These are phyloP conservation scores for Drosophila pseudoananassae DNA, from an alignment of 1,140 invertebrate genomes.

Conservation along the genomic window DNA sequence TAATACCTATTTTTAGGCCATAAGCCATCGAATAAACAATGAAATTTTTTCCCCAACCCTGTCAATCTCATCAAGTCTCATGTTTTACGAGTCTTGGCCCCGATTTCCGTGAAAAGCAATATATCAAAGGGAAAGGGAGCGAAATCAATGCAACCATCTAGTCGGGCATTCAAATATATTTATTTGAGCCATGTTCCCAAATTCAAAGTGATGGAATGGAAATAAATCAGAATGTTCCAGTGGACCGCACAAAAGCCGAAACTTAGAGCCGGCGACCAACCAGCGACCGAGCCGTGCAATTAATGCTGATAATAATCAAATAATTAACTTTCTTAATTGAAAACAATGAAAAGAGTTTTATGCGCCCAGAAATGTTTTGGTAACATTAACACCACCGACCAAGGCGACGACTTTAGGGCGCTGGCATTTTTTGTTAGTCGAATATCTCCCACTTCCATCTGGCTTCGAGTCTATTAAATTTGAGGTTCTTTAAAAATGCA, in stretches of 20 bases:
- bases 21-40: constrained; percentile 23
- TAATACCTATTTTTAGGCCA: constrained; percentile 25
- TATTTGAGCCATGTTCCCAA: constrained; percentile 3
- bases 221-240: constrained; percentile 65
- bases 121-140: constrained; percentile 42
- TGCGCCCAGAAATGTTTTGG: constrained; percentile 69
- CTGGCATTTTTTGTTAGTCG: constrained; percentile 14
- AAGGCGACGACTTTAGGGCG: constrained; percentile 40
- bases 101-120: constrained; percentile 55
- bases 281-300: constrained; percentile 50
- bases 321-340: constrained; percentile 83
- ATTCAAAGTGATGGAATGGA: constrained; percentile 37
- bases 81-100: constrained; percentile 37
- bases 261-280: constrained; percentile 3
- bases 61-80: constrained; percentile 31
- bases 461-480: constrained; percentile 66
- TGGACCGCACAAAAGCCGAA: constrained; percentile 29
- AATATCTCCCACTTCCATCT: constrained; percentile 33
- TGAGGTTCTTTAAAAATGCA: constrained; percentile 73
- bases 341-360: constrained; percentile 76
- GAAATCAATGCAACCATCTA: constrained; percentile 50
- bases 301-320: constrained; percentile 80
- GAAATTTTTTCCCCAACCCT: constrained; percentile 16
- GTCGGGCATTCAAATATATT: constrained; percentile 56
- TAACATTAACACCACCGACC: constrained; percentile 73